Base-by-base conservation (phyloP, 30 jellyfish, hydroid and myxozoan genomes). In the Aurelia sp. region DNA sequence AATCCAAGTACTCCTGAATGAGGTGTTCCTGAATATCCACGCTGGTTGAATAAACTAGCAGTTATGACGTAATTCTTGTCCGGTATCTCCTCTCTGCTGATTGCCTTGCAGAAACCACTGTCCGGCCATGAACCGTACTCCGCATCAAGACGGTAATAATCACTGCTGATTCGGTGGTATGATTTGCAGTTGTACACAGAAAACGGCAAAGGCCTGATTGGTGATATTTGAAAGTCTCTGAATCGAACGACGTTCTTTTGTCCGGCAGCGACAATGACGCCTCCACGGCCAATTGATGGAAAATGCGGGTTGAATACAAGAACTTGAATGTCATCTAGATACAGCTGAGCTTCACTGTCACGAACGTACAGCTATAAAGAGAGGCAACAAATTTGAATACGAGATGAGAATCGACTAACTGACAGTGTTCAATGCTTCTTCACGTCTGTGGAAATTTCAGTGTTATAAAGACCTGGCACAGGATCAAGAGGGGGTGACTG, bases 31-130 rank as follows among this genome's bases (percentile, higher is more conserved):
- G 85, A 40, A 40, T 37, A 73, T 6, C 86, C 89, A 30, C 95
- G 91, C 57, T 84, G 97, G 44, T 83, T 90, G 70, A 83, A 78
- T 57, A 90, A 57, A 23, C 87, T 71, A 23, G 90, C 96, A 10
- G 97, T 62, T 4, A 90, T 78, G 52, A 73, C 97, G 74, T 90
- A 90, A 66, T 85, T 90, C 40, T 70, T 86, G 18, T 55, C 48
- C 41, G 82, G 58, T 6, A 84, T 58, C 31, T 71, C 50, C 18
- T 58, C 81, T 55, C 71, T 78, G 18, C 73, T 66, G 48, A 90
- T 71, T 4, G 97, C 97, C 55, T 82, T 77, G 75, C 97, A 90
- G 52, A 90, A 90, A 0, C 97, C 97, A 73, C 84, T 92, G 66
- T 83, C 89, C 53, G 97, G 97, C 97, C 97, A 90, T 13, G 86